Evolutionary conservation across 2,888 invertebrate genomes (phyloP).

Genomic region (Plebejus anna): DNA sequence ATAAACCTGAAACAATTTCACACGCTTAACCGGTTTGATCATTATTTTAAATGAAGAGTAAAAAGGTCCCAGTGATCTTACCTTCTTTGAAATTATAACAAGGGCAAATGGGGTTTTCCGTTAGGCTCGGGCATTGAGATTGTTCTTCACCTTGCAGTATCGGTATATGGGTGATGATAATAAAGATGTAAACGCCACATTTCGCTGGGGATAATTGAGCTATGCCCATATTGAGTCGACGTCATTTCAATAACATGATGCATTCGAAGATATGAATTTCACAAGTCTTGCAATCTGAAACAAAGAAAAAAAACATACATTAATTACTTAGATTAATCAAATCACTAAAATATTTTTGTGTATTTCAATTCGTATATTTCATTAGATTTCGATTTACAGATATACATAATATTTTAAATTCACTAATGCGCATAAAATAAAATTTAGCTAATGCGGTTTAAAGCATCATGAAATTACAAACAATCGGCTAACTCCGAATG

Average conservation of each 20-base stretch:
- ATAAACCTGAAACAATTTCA: conserved; percentile 81
- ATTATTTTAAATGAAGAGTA: conserved; percentile 36
- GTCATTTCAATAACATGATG: conserved; percentile 75
- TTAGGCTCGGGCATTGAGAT: conserved; percentile 85
- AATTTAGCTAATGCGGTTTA: conserved; percentile 28
- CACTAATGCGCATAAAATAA: conserved; percentile 18
- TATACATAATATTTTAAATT: not conserved
- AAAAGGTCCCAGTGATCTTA: conserved; percentile 45
- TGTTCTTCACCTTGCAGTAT: conserved; percentile 78
- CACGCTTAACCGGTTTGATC: conserved; percentile 28
- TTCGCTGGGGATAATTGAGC: conserved; percentile 63
- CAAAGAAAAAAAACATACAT: conserved; percentile 26
- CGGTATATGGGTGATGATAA: conserved; percentile 69
- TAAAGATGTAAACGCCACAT: conserved; percentile 79
- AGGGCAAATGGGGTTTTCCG: conserved; percentile 90
- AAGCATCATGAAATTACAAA: conserved; percentile 26
- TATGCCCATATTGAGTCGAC: conserved; percentile 60
- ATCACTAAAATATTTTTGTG: not conserved
- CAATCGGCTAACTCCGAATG: conserved; percentile 31
- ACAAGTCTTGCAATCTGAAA: conserved; percentile 38
- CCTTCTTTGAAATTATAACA: conserved; percentile 96
- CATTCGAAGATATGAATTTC: conserved; percentile 50
- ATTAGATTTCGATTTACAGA: not conserved
- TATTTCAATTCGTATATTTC: too few species aligned
- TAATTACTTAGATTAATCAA: not conserved